These are phyloP conservation scores for Prietella phreatophila DNA, from an alignment of 2,113 vertebrate species.

Conservation along the genomic window DNA sequence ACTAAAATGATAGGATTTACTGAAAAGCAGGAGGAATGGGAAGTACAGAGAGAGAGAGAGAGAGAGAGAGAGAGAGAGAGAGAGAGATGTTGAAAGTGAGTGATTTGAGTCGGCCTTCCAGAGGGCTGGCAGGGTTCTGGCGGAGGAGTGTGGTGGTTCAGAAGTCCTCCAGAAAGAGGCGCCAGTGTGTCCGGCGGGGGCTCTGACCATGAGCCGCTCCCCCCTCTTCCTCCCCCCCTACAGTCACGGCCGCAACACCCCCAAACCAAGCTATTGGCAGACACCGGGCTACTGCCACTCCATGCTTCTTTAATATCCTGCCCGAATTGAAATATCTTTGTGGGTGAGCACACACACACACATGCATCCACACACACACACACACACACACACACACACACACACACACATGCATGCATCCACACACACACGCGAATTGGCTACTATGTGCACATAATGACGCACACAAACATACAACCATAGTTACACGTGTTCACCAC, in stretches of 20 bases:
- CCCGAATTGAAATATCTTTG: conserved; percentile 86
- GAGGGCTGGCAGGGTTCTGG: conserved; percentile 74
- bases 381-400: conserved; percentile 50
- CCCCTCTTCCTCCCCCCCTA: conserved; percentile 61
- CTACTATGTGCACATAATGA: conserved; percentile 44
- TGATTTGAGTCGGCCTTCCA: conserved; percentile 71
- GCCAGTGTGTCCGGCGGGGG: conserved; percentile 81
- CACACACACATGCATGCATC: conserved; percentile 29
- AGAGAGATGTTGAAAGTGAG: conserved; percentile 62
- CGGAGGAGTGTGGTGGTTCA: conserved; percentile 86
- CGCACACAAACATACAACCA: conserved; percentile 58
- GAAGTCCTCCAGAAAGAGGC: conserved; percentile 86
- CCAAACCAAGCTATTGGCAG: conserved; percentile 76
- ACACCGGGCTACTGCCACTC: conserved; percentile 65
- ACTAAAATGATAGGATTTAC: conserved; percentile 28
- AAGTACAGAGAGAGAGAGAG: conserved; percentile 51
- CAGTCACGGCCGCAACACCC: conserved; percentile 73
- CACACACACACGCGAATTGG: conserved; percentile 59
- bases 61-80: conserved; percentile 55
- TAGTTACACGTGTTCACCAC: conserved; percentile 57
- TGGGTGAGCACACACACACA: conserved; percentile 69
- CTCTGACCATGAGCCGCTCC: conserved; percentile 76
- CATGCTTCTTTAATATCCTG: conserved; percentile 87
- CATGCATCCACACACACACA: conserved; percentile 61
- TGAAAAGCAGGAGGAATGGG: conserved; percentile 37